These are phyloP conservation scores for Chionomys nivalis DNA, from an alignment of 2,113 vertebrate genomes.

Conservation along the genomic window DNA sequence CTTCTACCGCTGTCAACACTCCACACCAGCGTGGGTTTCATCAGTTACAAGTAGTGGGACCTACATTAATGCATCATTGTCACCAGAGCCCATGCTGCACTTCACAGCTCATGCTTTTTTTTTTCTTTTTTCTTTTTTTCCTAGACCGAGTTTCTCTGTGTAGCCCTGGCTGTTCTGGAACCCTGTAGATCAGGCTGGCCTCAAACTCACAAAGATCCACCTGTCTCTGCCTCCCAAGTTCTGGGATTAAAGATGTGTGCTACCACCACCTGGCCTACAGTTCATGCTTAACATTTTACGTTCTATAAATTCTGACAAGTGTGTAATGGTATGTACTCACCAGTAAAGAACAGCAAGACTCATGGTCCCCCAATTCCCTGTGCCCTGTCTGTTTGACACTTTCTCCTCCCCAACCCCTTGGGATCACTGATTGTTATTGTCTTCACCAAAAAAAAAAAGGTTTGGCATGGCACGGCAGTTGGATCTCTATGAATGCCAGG, in stretches of 20 bases:
- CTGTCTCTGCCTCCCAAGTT: too few relatives aligned
- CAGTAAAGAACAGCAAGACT: not conserved
- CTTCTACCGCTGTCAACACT: too few relatives aligned
- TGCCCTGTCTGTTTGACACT: not conserved
- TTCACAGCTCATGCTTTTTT: not conserved
- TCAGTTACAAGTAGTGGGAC: not conserved
- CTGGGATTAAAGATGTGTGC: too few relatives aligned
- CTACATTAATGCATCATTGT: not conserved
- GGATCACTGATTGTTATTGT: not conserved
- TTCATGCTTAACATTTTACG: not conserved
- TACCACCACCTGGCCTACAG: too few relatives aligned
- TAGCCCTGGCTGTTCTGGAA: too few relatives aligned
- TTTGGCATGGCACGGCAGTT: not conserved
- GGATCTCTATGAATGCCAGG: not conserved
- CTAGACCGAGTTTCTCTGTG: too few relatives aligned
- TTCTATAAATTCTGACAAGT: not conserved
- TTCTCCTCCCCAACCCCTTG: not conserved
- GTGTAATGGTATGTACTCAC: not conserved
- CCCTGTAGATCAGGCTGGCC: too few relatives aligned
- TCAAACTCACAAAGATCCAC: too few relatives aligned
- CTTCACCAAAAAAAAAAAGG: not conserved
- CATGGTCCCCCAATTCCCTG: not conserved
- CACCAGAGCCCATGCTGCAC: not conserved
- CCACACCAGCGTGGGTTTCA: not conserved
- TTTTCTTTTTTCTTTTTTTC: too few relatives aligned